phyloP scores from a whole-genome alignment of 2,888 invertebrate species.

The Hirtodrosophila cameraria region DNA sequence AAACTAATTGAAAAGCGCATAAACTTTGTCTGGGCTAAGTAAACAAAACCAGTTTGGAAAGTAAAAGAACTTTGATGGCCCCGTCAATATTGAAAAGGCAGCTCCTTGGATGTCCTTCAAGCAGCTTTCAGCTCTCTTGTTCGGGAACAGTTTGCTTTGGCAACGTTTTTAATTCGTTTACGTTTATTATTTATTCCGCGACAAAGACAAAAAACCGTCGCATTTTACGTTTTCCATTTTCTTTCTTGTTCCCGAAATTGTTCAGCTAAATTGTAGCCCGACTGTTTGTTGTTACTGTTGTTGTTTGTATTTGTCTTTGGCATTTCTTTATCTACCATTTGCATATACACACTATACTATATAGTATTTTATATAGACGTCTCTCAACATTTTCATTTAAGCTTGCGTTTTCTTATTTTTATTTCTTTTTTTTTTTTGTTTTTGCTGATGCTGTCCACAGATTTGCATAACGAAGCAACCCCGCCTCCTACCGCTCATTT shows the following conservation, averaged over 20 bases:
- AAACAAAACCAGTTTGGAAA: constrained; percentile 56
- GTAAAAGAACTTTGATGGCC: constrained; percentile 50
- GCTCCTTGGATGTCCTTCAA: constrained; percentile 21
- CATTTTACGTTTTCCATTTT: constrained; percentile 33
- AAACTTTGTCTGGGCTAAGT: constrained; percentile 60
- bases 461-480: constrained; percentile 79
- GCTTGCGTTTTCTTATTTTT: constrained; percentile 37
- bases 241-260: constrained; percentile 29
- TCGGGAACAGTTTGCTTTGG: constrained; percentile 55
- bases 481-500: constrained; percentile 3
- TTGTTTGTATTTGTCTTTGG: constrained; percentile 61
- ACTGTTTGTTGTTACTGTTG: constrained; percentile 43
- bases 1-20: constrained; percentile 74
- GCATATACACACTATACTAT: constrained; percentile 64
- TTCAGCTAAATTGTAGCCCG: constrained; percentile 43
- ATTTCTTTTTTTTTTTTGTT: constrained; percentile 41
- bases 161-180: constrained; percentile 80
- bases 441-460: constrained; percentile 28
- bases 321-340: constrained; percentile 68
- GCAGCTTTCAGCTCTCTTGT: not conserved
- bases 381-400: constrained; percentile 68
- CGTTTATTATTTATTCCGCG: constrained; percentile 80
- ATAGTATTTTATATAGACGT: constrained; percentile 56
- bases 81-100: constrained; percentile 50
- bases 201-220: constrained; percentile 42